Conservation (phyloP, 2,797 vertebrate species). For the Poeciliopsis turneri region DNA sequence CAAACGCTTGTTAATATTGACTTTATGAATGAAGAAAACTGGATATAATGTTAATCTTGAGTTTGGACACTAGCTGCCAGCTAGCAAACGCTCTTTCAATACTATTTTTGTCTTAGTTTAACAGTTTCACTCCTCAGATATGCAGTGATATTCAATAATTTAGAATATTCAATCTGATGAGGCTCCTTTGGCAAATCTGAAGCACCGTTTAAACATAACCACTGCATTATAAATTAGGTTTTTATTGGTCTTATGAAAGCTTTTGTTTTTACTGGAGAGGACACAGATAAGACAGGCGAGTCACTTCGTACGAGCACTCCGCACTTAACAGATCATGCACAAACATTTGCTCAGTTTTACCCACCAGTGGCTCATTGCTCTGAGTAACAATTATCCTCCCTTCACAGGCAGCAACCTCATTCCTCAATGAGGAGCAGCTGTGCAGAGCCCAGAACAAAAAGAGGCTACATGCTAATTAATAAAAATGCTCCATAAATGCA, state of each 20-base stretch:
- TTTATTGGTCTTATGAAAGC: neutral
- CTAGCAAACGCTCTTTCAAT: neutral
- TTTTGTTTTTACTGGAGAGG: neutral
- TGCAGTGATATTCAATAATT: neutral
- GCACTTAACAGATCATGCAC: too few species aligned
- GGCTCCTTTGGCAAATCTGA: neutral
- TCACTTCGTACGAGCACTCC: too few species aligned
- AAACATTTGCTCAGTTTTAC: too few species aligned
- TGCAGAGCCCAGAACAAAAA: too few species aligned
- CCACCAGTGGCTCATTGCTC: too few species aligned
- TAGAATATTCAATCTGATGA: neutral
- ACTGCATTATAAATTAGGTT: neutral
- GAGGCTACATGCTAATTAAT: too few species aligned
- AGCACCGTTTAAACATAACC: neutral
- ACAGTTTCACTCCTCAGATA: neutral
- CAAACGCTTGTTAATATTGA: neutral
- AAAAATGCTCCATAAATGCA: too few species aligned
- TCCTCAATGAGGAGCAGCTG: too few species aligned
- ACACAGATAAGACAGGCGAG: neutral
- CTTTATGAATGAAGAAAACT: neutral
- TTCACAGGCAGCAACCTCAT: too few species aligned
- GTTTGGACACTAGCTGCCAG: neutral
- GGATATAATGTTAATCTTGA: neutral
- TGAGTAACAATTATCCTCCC: too few species aligned
- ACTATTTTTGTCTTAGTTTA: neutral